Evolutionary conservation across 2,888 invertebrate species (phyloP), one percentile per base, ranked within the genome.

Genomic region (Cataglyphis livida): DNA sequence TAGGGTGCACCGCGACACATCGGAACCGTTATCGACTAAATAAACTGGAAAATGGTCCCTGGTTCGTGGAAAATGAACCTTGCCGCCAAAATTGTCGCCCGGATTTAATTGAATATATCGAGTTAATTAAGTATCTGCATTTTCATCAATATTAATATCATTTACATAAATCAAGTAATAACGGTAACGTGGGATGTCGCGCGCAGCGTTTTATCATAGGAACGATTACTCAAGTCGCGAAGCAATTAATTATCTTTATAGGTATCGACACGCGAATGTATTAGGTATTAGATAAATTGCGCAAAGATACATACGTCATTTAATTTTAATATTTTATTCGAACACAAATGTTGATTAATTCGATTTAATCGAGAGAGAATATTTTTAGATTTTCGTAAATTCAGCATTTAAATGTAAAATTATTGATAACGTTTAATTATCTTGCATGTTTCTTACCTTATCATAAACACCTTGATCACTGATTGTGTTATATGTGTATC

Each of bases 61-160:
- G 59, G 44, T 44, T 18, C 78, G 59, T 59, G 78, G 70, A 70
- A 78, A 78, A 78, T 78, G 78, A 70, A 78, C 78, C 59, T 70
- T 78, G 78, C 38, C 51, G n/a, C 7, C 48, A 59, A 78, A 78
- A 78, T 78, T 78, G 70, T 59, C 59, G 35, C 35, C 44, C 70
- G 70, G 32, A 59, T 44, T 78, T 78, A 78, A 78, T 70, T 78
- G 70, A 78, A 78, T 78, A 70, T 70, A 78, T 78, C 70, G 41
- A 44, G 70, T 78, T 78, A 78, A 78, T 78, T 78, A 78, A 78
- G 78, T 78, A 70, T 70, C 71, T 70, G 32, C 70, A 78, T 57
- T 78, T 70, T 78, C 78, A 78, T 70, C 78, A 78, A 78, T 78
- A 78, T 78, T 78, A 78, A 78, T 78, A 59, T 44, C 70, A 70